Conservation (phyloP, 2,888 invertebrate genomes). For the Ditula angustiorana region DNA sequence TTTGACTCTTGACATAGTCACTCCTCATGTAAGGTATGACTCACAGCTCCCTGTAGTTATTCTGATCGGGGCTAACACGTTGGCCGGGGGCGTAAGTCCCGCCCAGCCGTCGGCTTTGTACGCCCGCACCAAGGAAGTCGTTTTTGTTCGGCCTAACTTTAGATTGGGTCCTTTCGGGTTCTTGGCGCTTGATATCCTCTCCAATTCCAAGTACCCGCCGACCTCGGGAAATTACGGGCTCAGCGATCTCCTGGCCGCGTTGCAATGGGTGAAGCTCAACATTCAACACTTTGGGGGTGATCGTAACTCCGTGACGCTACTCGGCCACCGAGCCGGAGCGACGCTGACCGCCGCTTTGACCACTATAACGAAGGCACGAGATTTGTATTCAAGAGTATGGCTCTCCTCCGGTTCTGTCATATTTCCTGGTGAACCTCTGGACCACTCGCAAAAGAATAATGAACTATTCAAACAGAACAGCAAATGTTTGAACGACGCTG, state of each 20-base stretch:
- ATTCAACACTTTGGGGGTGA: slow-evolving; percentile 95
- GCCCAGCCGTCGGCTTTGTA: slow-evolving; percentile 91
- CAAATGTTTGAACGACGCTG: slow-evolving; percentile 83
- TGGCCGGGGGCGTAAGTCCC: slow-evolving; percentile 92
- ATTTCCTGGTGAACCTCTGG: slow-evolving; percentile 88
- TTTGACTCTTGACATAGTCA: slow-evolving; percentile 92
- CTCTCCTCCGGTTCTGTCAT: slow-evolving; percentile 91
- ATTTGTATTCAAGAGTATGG: slow-evolving; percentile 92
- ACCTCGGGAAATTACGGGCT: slow-evolving; percentile 95
- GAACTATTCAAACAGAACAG: slow-evolving; percentile 85
- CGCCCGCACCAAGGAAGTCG: slow-evolving; percentile 91
- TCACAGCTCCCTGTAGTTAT: slow-evolving; percentile 93
- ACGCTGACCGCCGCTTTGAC: slow-evolving; percentile 92
- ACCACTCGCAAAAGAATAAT: slow-evolving; percentile 86
- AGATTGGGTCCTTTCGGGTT: slow-evolving; percentile 93
- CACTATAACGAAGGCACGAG: slow-evolving; percentile 85
- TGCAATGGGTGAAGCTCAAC: slow-evolving; percentile 93
- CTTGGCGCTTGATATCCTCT: slow-evolving; percentile 89
- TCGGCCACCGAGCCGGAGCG: slow-evolving; percentile 95
- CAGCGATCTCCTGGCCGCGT: slow-evolving; percentile 90
- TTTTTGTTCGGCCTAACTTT: slow-evolving; percentile 95
- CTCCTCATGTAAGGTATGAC: slow-evolving; percentile 92
- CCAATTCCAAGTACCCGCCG: slow-evolving; percentile 88
- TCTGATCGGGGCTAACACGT: slow-evolving; percentile 91
- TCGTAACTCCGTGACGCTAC: slow-evolving; percentile 90